Evolutionary conservation across 2,113 vertebrate species (phyloP).

Genomic region (Sturnira hondurensis): DNA sequence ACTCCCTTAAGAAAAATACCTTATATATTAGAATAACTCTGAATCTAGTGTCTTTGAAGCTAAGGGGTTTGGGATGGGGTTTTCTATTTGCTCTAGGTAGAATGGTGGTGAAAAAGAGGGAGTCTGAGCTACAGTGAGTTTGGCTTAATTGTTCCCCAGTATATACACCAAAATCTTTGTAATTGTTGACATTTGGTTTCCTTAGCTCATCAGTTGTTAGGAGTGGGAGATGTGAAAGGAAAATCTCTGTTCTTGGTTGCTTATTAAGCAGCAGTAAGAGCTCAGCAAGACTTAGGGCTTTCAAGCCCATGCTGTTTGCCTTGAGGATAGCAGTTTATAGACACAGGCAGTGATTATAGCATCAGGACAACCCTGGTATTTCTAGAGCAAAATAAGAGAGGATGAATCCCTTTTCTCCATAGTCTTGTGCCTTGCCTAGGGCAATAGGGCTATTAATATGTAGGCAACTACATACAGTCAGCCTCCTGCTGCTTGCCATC

Average conservation of each 20-base stretch:
- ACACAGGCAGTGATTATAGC: not conserved
- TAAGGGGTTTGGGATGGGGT: not conserved
- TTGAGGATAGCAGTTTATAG: not conserved
- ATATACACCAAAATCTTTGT: not conserved
- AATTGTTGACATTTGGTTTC: slow-evolving; percentile 10
- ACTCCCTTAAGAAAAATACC: not conserved
- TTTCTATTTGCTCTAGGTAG: slow-evolving; percentile 42
- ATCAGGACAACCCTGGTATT: not conserved
- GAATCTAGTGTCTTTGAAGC: slow-evolving; percentile 15
- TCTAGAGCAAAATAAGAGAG: not conserved
- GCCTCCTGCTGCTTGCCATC: not conserved
- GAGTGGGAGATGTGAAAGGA: not conserved
- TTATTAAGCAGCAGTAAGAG: slow-evolving; percentile 1
- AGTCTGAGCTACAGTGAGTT: not conserved
- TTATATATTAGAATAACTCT: slow-evolving; percentile 29
- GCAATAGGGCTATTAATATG: not conserved
- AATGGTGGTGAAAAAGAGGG: slow-evolving; percentile 16
- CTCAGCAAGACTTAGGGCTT: not conserved
- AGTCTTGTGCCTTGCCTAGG: not conserved
- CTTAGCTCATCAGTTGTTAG: not conserved
- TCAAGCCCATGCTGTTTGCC: not conserved
- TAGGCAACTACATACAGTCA: not conserved
- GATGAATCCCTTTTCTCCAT: not conserved
- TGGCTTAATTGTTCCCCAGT: not conserved
- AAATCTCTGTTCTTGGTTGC: not conserved